Evolutionary conservation across 1,140 invertebrate species (phyloP).

Genomic region (Dendroctonus valens): DNA sequence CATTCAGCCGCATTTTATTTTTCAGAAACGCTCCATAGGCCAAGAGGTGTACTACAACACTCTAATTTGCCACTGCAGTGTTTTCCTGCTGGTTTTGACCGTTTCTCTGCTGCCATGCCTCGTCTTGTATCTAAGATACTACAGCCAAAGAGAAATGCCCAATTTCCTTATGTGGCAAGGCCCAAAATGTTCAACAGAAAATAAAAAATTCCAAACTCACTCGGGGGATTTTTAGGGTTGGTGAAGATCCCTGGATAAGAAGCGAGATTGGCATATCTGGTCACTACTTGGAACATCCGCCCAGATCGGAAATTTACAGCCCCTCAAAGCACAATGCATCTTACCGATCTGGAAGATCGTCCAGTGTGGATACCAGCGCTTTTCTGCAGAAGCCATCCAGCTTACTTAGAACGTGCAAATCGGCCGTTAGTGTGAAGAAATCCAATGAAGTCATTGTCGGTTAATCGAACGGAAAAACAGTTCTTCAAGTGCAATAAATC

Average conservation of each 20-base stretch:
- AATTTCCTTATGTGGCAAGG: slow-evolving; percentile 47
- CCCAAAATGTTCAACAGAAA: too few relatives aligned
- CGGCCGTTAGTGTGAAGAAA: slow-evolving; percentile 34
- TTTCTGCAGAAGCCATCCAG: slow-evolving; percentile 16
- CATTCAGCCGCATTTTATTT: neutral
- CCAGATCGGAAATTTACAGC: slow-evolving; percentile 28
- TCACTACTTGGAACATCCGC: slow-evolving; percentile 44
- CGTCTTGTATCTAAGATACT: slow-evolving; percentile 30
- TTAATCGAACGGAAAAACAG: neutral
- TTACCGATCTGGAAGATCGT: slow-evolving; percentile 42
- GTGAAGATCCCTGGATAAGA: slow-evolving; percentile 44
- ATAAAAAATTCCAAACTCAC: slow-evolving; percentile 16
- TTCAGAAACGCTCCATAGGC: slow-evolving; percentile 7
- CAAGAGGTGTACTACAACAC: slow-evolving; percentile 31
- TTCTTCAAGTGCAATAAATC: too few relatives aligned
- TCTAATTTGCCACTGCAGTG: slow-evolving; percentile 24
- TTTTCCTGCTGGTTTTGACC: slow-evolving; percentile 30
- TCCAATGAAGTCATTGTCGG: slow-evolving; percentile 27
- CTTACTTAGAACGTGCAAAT: slow-evolving; percentile 34
- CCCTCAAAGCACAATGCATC: slow-evolving; percentile 30
- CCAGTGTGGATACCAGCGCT: slow-evolving; percentile 39
- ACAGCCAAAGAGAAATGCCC: slow-evolving; percentile 39
- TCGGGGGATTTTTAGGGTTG: slow-evolving; percentile 34
- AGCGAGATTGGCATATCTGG: slow-evolving; percentile 46
- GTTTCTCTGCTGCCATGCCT: slow-evolving; percentile 35